Evolutionary conservation across 2,888 invertebrate species (phyloP).

Genomic region (Tubiluchus corallicola): DNA sequence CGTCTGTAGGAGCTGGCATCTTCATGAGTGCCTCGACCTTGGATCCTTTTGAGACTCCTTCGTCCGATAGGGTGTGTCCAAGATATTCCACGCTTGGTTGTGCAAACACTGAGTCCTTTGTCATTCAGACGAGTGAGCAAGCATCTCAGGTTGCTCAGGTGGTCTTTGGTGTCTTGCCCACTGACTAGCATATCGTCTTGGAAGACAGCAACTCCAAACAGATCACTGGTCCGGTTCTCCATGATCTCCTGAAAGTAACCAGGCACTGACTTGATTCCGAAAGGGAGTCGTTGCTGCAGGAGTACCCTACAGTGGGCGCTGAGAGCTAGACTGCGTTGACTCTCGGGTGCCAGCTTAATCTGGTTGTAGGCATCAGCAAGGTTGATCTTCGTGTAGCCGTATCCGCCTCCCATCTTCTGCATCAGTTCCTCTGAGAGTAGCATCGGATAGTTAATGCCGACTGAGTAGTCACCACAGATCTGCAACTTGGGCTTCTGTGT

Average conservation of each 20-base stretch:
- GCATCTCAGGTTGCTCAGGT: background rate
- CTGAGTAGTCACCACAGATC: constrained; percentile 1
- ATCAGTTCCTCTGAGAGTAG: background rate
- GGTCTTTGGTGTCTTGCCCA: background rate
- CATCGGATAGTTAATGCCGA: constrained; percentile 1
- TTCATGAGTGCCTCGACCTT: too few species aligned
- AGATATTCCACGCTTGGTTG: too few species aligned
- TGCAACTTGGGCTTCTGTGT: background rate
- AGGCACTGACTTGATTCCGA: background rate
- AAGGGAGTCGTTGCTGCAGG: too few species aligned
- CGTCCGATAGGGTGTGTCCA: too few species aligned
- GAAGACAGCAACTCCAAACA: background rate
- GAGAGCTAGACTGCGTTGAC: background rate
- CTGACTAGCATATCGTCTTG: constrained; percentile 3
- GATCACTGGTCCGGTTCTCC: background rate
- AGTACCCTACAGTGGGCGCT: too few species aligned
- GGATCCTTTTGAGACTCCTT: too few species aligned
- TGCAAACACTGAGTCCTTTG: too few species aligned
- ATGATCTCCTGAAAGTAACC: constrained; percentile 3
- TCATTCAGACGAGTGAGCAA: too few species aligned
- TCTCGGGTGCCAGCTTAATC: background rate
- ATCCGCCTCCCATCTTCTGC: background rate
- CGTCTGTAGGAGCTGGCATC: too few species aligned
- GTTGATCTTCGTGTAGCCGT: constrained; percentile 1
- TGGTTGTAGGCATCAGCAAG: constrained; percentile 1